Base-by-base conservation (phyloP, 2,888 invertebrate genomes). In the Eumerus sabulonum region DNA sequence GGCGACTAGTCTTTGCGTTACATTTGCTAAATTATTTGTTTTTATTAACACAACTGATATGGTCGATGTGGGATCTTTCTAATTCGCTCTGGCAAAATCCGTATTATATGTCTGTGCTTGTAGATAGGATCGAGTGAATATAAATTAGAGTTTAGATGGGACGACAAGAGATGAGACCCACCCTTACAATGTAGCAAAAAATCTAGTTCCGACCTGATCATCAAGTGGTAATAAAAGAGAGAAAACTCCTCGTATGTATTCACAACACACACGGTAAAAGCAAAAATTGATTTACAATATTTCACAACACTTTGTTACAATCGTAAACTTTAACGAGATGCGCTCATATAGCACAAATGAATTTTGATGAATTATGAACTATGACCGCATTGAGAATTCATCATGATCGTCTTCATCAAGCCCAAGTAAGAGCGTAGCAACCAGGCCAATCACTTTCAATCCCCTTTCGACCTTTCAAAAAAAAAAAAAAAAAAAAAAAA, bases 21-120 rank as follows among this genome's bases (percentile, higher is more conserved):
- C 42, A 63, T 51, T 64, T 63, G 59, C 42, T 27, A 79, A 79
- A 73, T 79, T 57, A 79, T 73, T 79, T 79, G 68, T 73, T 67
- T 73, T 73, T 63, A 79, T 63, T 38, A 27, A 51, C 14, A 11
- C 51, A 27, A 27, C 27, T n/a, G 27, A 4, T 27, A 27, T 27
- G 27, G 42, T 47, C 35, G 73, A 73, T 77, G 77, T 63, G 72
- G 42, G 57, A 68, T 77, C 38, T 76, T 59, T 16, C 16, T 16
- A 67, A 62, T 63, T 57, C 36, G 27, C 45, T 13, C 14, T 38
- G 14, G 27, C 3, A 14, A 35, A 11, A 50, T 44, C 40, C 27
- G 14, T 45, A 3, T 17, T 38, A 48, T 44, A 11, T 14, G 11
- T 9, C 18, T 57, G 62, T 54, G 48, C 47, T 53, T 13, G 44